Evolutionary conservation across 1,140 invertebrate species (phyloP).

Genomic region (Linepithema humile): DNA sequence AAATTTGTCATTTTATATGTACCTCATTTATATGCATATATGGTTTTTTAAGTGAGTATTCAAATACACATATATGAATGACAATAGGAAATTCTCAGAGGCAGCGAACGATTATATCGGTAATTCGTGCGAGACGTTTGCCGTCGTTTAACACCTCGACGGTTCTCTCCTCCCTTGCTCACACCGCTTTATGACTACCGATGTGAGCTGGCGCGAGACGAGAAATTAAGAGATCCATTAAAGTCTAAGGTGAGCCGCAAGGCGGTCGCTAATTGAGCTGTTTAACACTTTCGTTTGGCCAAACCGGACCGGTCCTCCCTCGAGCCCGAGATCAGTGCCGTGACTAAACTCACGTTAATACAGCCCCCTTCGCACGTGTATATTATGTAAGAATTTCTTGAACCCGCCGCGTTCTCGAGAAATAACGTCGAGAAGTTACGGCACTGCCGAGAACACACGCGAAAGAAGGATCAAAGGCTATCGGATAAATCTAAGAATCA

Average conservation of each 20-base stretch:
- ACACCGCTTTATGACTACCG: slow-evolving; percentile 57
- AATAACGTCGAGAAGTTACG: slow-evolving; percentile 2
- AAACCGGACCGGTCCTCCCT: slow-evolving; percentile 53
- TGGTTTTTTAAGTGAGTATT: neutral
- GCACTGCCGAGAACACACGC: slow-evolving; percentile 20
- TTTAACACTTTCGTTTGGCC: slow-evolving; percentile 72
- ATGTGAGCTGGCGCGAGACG: slow-evolving; percentile 53
- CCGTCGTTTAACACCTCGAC: slow-evolving; percentile 65
- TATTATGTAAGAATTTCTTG: neutral
- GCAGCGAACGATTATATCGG: slow-evolving; percentile 52
- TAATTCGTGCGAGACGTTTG: slow-evolving; percentile 53
- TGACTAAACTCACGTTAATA: neutral
- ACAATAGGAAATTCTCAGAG: slow-evolving; percentile 5
- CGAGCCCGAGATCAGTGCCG: slow-evolving; percentile 11
- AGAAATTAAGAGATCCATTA: slow-evolving; percentile 73
- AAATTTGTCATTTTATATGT: too few relatives aligned
- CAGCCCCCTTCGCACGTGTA: too few relatives aligned
- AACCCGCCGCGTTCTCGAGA: neutral
- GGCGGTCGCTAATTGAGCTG: slow-evolving; percentile 71
- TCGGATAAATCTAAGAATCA: slow-evolving; percentile 29
- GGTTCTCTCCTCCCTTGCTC: slow-evolving; percentile 40
- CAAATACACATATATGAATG: neutral
- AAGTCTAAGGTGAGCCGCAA: slow-evolving; percentile 59
- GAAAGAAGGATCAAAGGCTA: slow-evolving; percentile 65
- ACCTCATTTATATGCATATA: neutral